Conservation (phyloP, 2,888 invertebrate species). For the Anthophora plumipes region DNA sequence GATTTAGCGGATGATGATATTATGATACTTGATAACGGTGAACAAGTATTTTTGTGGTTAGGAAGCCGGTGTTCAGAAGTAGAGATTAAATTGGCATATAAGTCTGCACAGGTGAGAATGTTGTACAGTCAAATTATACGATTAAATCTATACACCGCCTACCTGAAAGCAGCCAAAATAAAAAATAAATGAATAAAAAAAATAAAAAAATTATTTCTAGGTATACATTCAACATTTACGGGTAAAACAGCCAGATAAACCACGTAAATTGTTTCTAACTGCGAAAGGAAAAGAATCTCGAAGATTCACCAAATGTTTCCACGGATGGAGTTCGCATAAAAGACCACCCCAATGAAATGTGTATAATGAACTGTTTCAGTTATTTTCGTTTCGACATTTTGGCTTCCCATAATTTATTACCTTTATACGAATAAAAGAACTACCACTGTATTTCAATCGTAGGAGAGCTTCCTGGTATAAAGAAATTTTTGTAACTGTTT, state of each 20-base stretch:
- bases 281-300: slow-evolving; percentile 98
- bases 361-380: not conserved
- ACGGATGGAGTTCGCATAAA: slow-evolving; percentile 98
- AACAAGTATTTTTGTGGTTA: slow-evolving; percentile 98
- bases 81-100: slow-evolving; percentile 99
- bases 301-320: slow-evolving; percentile 98
- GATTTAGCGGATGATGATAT: slow-evolving; percentile 99
- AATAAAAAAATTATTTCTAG: slow-evolving; percentile 84
- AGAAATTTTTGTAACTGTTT: not conserved
- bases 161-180: not conserved
- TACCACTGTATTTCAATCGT: no score
- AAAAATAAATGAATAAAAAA: not conserved
- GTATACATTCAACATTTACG: slow-evolving; percentile 99
- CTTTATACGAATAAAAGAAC: not conserved
- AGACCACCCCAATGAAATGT: slow-evolving; percentile 89
- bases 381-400: not conserved
- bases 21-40: slow-evolving; percentile 99
- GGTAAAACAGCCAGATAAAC: slow-evolving; percentile 95
- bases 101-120: slow-evolving; percentile 95
- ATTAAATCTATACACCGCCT: not conserved
- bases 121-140: not conserved
- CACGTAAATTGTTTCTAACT: slow-evolving; percentile 96
- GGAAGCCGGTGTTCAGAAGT: slow-evolving; percentile 99
- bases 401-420: not conserved
- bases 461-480: not conserved